Conservation (phyloP, 2,797 vertebrate genomes). For the Cynopterus sphinx region DNA sequence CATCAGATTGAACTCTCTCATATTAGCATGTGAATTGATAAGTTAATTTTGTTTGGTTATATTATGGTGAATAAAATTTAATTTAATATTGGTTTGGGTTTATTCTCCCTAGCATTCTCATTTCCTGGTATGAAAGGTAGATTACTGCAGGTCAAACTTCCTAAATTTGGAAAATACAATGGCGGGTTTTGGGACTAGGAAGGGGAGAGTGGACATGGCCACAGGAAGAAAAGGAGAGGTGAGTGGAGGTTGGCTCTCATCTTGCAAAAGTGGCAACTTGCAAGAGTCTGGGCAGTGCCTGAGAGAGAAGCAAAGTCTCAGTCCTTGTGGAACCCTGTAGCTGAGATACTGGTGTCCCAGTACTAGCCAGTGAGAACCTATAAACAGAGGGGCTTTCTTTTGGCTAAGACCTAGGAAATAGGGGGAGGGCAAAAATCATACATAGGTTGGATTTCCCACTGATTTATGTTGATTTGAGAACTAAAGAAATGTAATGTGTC, state of each 20-base stretch:
- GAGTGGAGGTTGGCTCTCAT: accelerated
- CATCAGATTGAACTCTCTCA: not conserved
- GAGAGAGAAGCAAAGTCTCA: not conserved
- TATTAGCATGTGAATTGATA: not conserved
- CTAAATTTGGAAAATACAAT: not conserved
- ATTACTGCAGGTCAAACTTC: not conserved
- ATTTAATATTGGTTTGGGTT: not conserved
- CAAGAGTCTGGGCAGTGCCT: not conserved
- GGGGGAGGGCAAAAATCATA: not conserved
- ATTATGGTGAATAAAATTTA: not conserved
- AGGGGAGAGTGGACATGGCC: not conserved
- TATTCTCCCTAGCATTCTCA: not conserved
- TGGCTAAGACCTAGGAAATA: not conserved
- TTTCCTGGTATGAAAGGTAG: not conserved
- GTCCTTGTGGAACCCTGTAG: not conserved
- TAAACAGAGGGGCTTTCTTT: not conserved
- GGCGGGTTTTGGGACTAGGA: not conserved
- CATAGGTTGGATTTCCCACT: not conserved
- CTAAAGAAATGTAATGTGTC: not conserved
- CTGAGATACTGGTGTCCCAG: not conserved
- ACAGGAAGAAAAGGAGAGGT: not conserved
- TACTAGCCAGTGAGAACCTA: not conserved
- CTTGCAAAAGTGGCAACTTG: not conserved
- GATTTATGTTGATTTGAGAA: not conserved
- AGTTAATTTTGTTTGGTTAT: not conserved